phyloP scores from a whole-genome alignment of 2,113 vertebrate species.

The Pelvicachromis taeniatus region DNA sequence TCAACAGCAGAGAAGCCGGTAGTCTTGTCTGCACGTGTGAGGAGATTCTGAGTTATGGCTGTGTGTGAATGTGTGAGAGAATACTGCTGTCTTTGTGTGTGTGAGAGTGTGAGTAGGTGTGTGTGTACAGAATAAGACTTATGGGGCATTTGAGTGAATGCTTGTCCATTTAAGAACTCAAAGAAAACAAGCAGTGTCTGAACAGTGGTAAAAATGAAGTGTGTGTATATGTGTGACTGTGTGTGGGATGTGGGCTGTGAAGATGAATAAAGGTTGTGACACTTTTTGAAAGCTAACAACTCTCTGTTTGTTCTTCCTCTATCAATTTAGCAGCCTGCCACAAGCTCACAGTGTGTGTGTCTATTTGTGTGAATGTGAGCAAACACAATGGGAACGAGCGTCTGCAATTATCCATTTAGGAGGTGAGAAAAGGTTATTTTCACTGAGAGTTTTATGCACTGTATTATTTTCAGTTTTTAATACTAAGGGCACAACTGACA shows the following conservation, averaged over 20 bases:
- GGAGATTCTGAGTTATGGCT: constrained; percentile 25
- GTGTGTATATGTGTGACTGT: constrained; percentile 7
- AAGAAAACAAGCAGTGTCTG: constrained; percentile 46
- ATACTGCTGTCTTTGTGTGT: constrained; percentile 46
- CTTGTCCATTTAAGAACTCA: constrained; percentile 18
- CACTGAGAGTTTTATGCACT: background rate
- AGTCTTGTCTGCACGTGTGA: constrained; percentile 32
- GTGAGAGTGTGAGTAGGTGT: background rate
- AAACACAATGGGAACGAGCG: background rate
- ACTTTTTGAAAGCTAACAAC: constrained; percentile 55
- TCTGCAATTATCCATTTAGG: background rate
- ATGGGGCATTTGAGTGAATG: constrained; percentile 24
- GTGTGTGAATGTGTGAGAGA: constrained; percentile 19
- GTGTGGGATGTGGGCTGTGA: constrained; percentile 18
- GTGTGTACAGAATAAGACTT: constrained; percentile 21
- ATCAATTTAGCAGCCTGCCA: constrained; percentile 44
- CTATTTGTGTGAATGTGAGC: background rate
- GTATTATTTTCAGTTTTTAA: background rate
- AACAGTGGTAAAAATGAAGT: constrained; percentile 21
- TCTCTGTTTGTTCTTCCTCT: constrained; percentile 58
- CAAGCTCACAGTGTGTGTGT: background rate
- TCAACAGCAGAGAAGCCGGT: background rate
- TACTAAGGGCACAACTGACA: background rate
- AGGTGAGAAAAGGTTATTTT: background rate
- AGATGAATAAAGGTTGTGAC: constrained; percentile 61